phyloP scores from a whole-genome alignment of 2,113 vertebrate genomes.

The Erythrocercus mccallii region DNA sequence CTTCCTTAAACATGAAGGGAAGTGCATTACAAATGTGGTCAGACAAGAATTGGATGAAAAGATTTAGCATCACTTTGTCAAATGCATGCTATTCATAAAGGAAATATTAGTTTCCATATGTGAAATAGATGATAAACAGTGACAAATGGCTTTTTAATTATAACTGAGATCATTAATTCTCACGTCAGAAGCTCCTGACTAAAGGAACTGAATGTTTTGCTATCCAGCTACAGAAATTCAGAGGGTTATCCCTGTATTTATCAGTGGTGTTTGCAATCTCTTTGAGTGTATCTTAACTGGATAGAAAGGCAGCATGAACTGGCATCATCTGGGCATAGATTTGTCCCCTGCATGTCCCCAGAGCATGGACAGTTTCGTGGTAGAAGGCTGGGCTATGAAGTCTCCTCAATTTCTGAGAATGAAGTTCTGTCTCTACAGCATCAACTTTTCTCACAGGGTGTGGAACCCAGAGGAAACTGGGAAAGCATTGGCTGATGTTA shows the following conservation, averaged over 20 bases:
- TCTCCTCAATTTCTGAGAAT: background rate
- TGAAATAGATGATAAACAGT: background rate
- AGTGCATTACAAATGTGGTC: background rate
- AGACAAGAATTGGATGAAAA: background rate
- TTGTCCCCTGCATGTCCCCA: accelerated
- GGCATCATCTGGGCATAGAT: background rate
- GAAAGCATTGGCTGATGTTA: background rate
- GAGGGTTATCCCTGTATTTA: background rate
- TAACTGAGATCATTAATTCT: background rate
- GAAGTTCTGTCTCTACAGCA: background rate
- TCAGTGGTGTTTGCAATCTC: background rate
- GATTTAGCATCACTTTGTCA: background rate
- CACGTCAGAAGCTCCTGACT: background rate
- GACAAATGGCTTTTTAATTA: background rate
- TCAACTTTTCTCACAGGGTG: background rate
- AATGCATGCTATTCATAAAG: background rate
- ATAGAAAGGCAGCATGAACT: background rate
- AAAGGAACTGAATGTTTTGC: background rate
- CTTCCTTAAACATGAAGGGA: background rate
- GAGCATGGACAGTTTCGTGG: background rate
- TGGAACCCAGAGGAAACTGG: background rate
- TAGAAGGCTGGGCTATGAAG: background rate
- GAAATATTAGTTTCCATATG: background rate
- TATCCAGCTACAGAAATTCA: background rate
- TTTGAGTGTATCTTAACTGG: background rate